Evolutionary conservation across 2,888 invertebrate species (phyloP).

Genomic region (Peribatodes rhomboidaria): DNA sequence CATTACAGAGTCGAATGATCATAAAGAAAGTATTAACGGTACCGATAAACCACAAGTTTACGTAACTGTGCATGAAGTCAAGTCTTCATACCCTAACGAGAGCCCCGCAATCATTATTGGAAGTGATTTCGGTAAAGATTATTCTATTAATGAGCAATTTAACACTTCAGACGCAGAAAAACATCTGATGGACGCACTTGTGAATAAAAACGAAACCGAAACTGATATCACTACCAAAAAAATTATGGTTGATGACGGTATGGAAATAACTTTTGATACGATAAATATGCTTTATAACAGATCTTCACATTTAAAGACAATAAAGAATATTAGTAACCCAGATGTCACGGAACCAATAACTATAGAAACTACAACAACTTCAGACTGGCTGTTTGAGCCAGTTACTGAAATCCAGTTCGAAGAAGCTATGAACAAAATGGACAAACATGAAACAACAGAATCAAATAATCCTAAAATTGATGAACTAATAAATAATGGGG

Average conservation of each 20-base stretch:
- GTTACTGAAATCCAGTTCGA: conserved; percentile 72
- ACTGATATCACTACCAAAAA: conserved; percentile 51
- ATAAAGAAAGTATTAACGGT: neutral
- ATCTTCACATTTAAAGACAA: conserved; percentile 72
- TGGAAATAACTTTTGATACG: conserved; percentile 72
- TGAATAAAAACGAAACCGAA: conserved; percentile 49
- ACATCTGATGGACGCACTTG: conserved; percentile 58
- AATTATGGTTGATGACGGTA: conserved; percentile 54
- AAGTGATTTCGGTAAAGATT: conserved; percentile 51
- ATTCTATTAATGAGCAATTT: conserved; percentile 58
- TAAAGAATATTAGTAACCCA: conserved; percentile 47
- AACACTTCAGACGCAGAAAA: conserved; percentile 52
- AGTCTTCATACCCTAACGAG: conserved; percentile 46
- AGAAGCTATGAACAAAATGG: conserved; percentile 65
- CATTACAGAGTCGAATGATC: neutral
- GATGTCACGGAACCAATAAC: conserved; percentile 50
- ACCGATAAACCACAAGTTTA: conserved; percentile 2
- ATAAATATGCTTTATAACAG: conserved; percentile 73
- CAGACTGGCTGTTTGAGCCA: conserved; percentile 75
- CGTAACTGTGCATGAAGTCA: conserved; percentile 41
- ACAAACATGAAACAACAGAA: conserved; percentile 67
- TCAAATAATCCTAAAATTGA: conserved; percentile 61
- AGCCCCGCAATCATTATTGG: conserved; percentile 46
- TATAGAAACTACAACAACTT: conserved; percentile 59
- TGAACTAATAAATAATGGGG: conserved; percentile 63